phyloP scores from a whole-genome alignment of 2,797 vertebrate genomes.

The Bucorvus abyssinicus region DNA sequence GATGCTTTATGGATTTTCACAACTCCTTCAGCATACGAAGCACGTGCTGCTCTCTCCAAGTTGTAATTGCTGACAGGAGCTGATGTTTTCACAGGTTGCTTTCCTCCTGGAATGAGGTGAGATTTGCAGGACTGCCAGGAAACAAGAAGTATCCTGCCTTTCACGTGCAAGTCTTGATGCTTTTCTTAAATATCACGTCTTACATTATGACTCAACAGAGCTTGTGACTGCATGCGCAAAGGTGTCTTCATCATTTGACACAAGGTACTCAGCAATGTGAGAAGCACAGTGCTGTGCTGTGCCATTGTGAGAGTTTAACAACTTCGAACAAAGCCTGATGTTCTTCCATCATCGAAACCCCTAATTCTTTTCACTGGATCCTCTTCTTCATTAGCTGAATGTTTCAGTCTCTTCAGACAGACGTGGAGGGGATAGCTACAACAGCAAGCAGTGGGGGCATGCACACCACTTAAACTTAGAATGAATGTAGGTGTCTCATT shows the following conservation, averaged over 20 bases:
- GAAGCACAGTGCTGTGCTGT: background rate
- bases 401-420: background rate
- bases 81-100: conserved; percentile 19
- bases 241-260: background rate
- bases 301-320: background rate
- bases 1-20: background rate
- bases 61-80: background rate
- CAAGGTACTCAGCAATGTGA: background rate
- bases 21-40: background rate
- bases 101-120: background rate
- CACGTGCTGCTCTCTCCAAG: background rate
- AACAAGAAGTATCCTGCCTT: background rate
- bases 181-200: background rate
- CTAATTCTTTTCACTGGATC: background rate
- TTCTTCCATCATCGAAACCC: background rate
- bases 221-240: background rate
- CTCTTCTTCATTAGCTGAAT: background rate
- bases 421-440: background rate
- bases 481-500: background rate
- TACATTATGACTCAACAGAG: background rate
- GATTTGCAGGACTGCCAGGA: background rate
- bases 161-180: background rate
- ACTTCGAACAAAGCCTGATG: background rate
- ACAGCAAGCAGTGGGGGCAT: background rate
- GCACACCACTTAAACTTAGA: background rate